Evolutionary conservation across 2,797 vertebrate species (phyloP).

Genomic region (Alosa sapidissima): DNA sequence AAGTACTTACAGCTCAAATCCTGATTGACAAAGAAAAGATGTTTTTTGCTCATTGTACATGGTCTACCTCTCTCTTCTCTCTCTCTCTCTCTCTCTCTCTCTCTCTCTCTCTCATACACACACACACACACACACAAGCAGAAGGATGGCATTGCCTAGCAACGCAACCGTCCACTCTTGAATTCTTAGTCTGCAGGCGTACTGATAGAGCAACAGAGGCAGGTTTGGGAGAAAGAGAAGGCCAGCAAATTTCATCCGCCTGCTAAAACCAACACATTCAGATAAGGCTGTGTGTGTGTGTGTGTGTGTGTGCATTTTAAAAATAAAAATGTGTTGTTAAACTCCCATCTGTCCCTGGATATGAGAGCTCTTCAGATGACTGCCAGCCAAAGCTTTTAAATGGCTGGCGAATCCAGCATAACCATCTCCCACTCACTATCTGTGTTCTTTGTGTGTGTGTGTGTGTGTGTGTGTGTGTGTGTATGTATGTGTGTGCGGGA

Average conservation of each 20-base stretch:
- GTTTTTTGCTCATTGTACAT: neutral
- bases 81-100: neutral
- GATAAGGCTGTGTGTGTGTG: neutral
- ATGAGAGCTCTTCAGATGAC: neutral
- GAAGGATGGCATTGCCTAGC: conserved; percentile 70
- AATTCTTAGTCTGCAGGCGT: conserved; percentile 61
- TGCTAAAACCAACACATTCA: neutral
- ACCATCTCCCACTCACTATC: neutral
- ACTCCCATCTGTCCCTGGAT: neutral
- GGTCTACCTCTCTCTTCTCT: neutral
- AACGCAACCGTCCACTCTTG: conserved; percentile 68
- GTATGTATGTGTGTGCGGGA: neutral
- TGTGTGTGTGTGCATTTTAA: neutral
- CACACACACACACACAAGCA: conserved; percentile 9
- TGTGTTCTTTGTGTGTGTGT: neutral
- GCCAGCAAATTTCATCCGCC: neutral
- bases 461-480: neutral
- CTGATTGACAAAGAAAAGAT: conserved; percentile 55
- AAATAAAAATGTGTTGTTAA: neutral
- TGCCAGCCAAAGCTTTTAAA: neutral
- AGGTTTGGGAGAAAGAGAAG: neutral
- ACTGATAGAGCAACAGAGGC: conserved; percentile 54
- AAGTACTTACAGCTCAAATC: conserved; percentile 43
- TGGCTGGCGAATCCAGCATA: neutral
- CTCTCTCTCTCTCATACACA: neutral